These are phyloP conservation scores for Oryzias woworae DNA, from an alignment of 2,113 vertebrate genomes.

Conservation along the genomic window DNA sequence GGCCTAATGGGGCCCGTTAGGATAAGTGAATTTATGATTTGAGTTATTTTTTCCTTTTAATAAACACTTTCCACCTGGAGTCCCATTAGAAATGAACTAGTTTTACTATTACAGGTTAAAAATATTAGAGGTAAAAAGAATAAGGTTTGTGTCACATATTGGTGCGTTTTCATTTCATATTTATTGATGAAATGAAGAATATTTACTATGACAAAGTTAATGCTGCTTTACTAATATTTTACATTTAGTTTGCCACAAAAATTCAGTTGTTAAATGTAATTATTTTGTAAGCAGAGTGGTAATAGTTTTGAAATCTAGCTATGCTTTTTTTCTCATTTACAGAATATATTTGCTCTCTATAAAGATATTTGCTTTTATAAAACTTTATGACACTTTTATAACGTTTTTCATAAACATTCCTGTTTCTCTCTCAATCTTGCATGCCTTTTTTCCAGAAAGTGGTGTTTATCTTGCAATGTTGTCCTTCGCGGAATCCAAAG, in stretches of 20 bases:
- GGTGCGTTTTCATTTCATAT: no score
- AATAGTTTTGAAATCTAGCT: constrained; percentile 57
- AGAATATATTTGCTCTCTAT: no score
- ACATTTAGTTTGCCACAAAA: background rate
- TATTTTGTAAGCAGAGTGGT: constrained; percentile 1
- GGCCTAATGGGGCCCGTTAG: constrained; percentile 9
- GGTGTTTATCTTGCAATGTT: constrained; percentile 53
- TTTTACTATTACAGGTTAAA: no score
- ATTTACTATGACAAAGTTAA: no score
- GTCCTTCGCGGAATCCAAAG: constrained; percentile 63
- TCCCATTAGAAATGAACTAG: constrained; percentile 3
- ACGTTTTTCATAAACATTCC: constrained; percentile 17
- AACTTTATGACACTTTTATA: constrained; percentile 10
- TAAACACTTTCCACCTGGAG: constrained; percentile 25
- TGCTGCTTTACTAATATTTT: no score
- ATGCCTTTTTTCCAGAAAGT: background rate
- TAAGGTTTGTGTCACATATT: no score
- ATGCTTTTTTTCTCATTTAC: no score
- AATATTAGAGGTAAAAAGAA: no score
- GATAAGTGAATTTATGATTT: constrained; percentile 8
- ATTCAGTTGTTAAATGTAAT: background rate
- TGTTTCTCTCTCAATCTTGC: background rate
- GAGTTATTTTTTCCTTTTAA: background rate
- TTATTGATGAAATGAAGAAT: no score
- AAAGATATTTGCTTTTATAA: no score